These are phyloP conservation scores for Avahi laniger DNA, from an alignment of 2,797 vertebrate genomes.

Conservation along the genomic window DNA sequence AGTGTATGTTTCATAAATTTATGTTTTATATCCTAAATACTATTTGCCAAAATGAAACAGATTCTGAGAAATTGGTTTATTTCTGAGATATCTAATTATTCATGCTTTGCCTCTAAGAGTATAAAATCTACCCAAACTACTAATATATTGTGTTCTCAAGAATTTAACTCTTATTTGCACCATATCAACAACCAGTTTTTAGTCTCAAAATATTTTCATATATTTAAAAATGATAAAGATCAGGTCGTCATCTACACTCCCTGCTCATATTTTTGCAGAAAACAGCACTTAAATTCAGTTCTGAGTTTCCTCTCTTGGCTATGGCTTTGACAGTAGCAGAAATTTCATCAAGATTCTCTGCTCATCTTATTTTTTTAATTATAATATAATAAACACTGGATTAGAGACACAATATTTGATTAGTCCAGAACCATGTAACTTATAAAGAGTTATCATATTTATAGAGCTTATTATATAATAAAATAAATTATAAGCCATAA, in stretches of 20 bases:
- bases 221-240: slow-evolving; percentile 59
- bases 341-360: slow-evolving; percentile 20
- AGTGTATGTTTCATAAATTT: slow-evolving; percentile 20
- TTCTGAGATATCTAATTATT: slow-evolving; percentile 23
- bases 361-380: slow-evolving; percentile 32
- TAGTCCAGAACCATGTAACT: neutral
- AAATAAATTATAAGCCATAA: slow-evolving; percentile 41
- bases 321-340: neutral
- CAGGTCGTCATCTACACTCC: neutral
- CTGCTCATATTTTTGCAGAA: neutral
- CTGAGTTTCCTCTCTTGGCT: neutral
- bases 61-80: neutral
- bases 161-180: neutral
- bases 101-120: neutral
- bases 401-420: neutral
- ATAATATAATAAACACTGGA: slow-evolving; percentile 26
- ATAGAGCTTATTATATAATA: neutral
- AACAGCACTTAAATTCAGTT: neutral
- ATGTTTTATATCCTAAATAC: slow-evolving; percentile 10
- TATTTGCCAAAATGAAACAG: slow-evolving; percentile 29
- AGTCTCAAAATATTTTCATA: slow-evolving; percentile 1
- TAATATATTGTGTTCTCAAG: neutral
- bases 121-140: neutral
- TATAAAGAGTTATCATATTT: neutral
- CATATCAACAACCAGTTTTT: neutral